These are phyloP conservation scores for Epizoanthus fatuus DNA, from an alignment of 92 coral and sea anemone species.

Conservation along the genomic window DNA sequence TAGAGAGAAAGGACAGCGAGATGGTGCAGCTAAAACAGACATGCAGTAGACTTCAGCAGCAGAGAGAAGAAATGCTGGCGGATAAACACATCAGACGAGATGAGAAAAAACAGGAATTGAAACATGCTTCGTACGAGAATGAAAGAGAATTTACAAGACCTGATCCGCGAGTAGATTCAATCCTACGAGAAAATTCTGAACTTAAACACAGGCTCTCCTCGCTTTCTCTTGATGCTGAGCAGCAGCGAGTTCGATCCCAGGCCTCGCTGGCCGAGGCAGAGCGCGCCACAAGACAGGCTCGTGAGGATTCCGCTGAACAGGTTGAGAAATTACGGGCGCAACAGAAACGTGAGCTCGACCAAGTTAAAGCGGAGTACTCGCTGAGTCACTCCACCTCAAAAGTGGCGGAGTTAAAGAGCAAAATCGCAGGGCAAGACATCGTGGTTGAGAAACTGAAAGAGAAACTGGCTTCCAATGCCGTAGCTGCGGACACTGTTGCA, in stretches of 20 bases:
- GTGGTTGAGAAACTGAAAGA: slow-evolving; percentile 91
- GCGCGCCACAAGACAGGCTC: slow-evolving; percentile 87
- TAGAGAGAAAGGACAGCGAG: slow-evolving; percentile 81
- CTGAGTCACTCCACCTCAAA: slow-evolving; percentile 86
- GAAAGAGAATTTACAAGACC: slow-evolving; percentile 43
- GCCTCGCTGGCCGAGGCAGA: slow-evolving; percentile 97
- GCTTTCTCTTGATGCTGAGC: slow-evolving; percentile 86
- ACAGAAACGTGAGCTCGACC: slow-evolving; percentile 86
- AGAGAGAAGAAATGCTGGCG: slow-evolving; percentile 86
- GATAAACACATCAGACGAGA: slow-evolving; percentile 61
- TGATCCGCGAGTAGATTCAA: slow-evolving; percentile 61
- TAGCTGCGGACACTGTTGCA: slow-evolving; percentile 73
- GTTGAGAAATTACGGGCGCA: slow-evolving; percentile 79
- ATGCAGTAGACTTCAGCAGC: slow-evolving; percentile 83
- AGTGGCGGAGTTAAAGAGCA: slow-evolving; percentile 88
- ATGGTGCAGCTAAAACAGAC: slow-evolving; percentile 77
- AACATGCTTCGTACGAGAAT: slow-evolving; percentile 13
- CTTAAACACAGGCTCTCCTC: slow-evolving; percentile 82
- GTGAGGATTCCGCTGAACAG: slow-evolving; percentile 97
- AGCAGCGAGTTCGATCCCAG: slow-evolving; percentile 94
- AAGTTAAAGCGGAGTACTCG: slow-evolving; percentile 83
- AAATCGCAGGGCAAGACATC: slow-evolving; percentile 88
- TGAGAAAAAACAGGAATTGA: slow-evolving; percentile 19
- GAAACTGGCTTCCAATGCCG: slow-evolving; percentile 77
- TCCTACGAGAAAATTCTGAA: slow-evolving; percentile 74